phyloP scores from a whole-genome alignment of 2,888 invertebrate genomes.

The Tyria jacobaeae region DNA sequence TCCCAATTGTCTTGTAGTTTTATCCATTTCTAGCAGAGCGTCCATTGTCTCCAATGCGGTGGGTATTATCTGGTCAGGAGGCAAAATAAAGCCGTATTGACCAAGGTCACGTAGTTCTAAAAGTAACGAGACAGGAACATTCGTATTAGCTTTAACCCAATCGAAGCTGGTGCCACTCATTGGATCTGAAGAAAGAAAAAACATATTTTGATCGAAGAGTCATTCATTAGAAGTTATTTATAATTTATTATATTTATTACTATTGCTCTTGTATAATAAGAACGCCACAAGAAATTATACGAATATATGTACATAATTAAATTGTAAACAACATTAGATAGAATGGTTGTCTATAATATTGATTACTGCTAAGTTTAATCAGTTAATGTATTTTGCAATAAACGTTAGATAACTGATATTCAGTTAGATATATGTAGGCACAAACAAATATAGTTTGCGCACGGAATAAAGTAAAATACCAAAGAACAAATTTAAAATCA shows the following conservation, averaged over 20 bases:
- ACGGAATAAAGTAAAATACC: background rate
- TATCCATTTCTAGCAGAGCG: conserved; percentile 79
- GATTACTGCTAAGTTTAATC: background rate
- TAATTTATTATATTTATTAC: background rate
- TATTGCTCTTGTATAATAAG: background rate
- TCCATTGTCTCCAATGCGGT: conserved; percentile 88
- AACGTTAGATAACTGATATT: background rate
- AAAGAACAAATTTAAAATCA: too few species aligned
- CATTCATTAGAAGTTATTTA: too few species aligned
- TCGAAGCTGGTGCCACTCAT: conserved; percentile 86
- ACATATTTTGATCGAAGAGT: too few species aligned
- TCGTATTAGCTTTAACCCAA: conserved; percentile 84
- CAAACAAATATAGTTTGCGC: background rate
- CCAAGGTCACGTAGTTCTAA: conserved; percentile 88
- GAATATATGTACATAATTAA: background rate
- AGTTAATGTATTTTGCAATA: too few species aligned
- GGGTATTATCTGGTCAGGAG: conserved; percentile 81
- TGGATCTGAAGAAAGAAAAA: conserved; percentile 63
- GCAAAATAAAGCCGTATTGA: conserved; percentile 86
- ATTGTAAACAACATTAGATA: background rate
- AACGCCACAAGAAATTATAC: background rate
- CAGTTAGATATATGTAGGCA: background rate
- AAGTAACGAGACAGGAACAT: conserved; percentile 85
- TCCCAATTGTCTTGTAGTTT: conserved; percentile 64
- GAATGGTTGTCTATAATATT: background rate